These are phyloP conservation scores for Thera britannica DNA, from an alignment of 2,888 invertebrate species.

Conservation along the genomic window DNA sequence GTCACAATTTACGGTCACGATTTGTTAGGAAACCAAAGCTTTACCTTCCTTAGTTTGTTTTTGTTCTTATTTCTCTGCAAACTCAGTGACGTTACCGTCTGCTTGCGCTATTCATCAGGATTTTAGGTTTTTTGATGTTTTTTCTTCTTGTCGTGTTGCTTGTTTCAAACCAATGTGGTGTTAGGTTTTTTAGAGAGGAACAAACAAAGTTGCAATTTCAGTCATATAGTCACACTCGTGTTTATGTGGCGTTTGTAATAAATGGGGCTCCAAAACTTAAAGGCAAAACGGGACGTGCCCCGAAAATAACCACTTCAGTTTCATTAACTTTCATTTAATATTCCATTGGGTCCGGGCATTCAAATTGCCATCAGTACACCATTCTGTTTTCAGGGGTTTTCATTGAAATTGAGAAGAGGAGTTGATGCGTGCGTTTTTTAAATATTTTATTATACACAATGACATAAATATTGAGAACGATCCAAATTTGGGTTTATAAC, in stretches of 20 bases:
- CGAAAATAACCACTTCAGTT: neutral
- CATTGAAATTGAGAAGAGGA: no score
- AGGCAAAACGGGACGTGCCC: neutral
- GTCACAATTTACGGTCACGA: neutral
- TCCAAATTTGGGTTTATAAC: no score
- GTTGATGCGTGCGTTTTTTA: no score
- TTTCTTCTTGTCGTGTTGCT: conserved; percentile 49
- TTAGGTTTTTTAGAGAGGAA: no score
- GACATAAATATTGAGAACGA: no score
- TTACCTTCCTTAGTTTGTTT: conserved; percentile 54
- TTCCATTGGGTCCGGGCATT: neutral
- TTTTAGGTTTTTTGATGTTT: conserved; percentile 66
- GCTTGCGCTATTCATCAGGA: conserved; percentile 63
- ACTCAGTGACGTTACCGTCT: conserved; percentile 40
- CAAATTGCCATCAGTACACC: neutral
- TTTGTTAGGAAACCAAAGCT: neutral
- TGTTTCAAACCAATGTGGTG: no score
- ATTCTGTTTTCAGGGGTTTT: no score
- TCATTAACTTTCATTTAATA: neutral
- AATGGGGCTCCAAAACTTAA: neutral
- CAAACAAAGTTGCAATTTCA: no score
- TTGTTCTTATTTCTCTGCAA: conserved; percentile 54
- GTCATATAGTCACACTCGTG: no score
- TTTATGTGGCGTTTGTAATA: neutral
- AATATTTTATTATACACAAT: no score